Conservation (phyloP, 2,888 invertebrate genomes). For the Lymantria dispar region DNA sequence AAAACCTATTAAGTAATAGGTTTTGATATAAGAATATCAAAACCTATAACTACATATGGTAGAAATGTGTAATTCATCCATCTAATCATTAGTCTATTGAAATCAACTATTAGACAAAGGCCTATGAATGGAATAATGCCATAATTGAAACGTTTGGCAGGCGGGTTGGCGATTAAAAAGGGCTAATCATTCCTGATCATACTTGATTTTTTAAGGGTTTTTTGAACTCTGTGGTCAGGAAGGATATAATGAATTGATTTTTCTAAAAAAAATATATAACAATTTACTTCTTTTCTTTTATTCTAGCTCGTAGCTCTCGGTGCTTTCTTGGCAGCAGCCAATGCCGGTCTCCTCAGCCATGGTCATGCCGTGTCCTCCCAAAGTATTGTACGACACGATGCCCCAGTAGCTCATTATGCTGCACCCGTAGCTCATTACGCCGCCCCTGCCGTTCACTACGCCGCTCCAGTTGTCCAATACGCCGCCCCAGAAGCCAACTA, state of each 20-base stretch:
- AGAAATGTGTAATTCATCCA: not conserved
- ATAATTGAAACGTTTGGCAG: too few species aligned
- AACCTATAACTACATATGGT: not conserved
- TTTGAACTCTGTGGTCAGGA: too few species aligned
- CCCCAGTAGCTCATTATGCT: conserved; percentile 35
- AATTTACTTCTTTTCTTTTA: too few species aligned
- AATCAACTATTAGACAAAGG: too few species aligned
- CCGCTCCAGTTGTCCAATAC: conserved; percentile 32
- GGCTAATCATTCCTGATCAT: too few species aligned
- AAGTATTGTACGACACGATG: conserved; percentile 49
- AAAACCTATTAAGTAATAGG: too few species aligned
- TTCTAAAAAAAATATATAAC: too few species aligned
- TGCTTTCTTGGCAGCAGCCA: conserved; percentile 40
- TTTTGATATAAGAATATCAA: too few species aligned
- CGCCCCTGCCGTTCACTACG: conserved; percentile 29
- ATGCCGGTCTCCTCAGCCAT: conserved; percentile 39
- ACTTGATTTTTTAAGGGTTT: too few species aligned
- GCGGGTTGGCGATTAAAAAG: too few species aligned
- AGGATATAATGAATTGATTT: too few species aligned
- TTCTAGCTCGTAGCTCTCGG: conserved; percentile 30
- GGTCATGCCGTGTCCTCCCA: conserved; percentile 57
- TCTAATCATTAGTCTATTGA: not conserved
- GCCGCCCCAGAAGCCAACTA: conserved; percentile 27
- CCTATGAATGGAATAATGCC: too few species aligned
- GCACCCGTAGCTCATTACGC: conserved; percentile 29